Evolutionary conservation across 2,797 vertebrate genomes (phyloP).

Genomic region (Okamejei kenojei): DNA sequence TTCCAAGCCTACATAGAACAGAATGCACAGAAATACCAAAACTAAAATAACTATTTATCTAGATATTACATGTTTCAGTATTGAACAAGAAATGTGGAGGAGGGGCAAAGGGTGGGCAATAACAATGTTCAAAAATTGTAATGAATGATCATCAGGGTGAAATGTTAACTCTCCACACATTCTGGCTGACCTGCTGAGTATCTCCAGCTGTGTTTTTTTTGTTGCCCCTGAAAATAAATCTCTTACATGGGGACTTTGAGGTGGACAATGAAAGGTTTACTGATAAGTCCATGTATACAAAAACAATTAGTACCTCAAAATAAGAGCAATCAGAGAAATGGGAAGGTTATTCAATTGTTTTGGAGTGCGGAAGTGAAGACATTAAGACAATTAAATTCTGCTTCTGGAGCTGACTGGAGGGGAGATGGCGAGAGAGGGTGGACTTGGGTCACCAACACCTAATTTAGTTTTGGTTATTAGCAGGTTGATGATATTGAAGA

Average conservation of each 20-base stretch:
- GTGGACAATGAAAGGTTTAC: background rate
- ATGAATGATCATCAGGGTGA: too few species aligned
- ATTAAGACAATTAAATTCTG: background rate
- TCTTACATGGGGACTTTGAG: background rate
- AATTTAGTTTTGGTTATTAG: background rate
- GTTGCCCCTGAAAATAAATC: background rate
- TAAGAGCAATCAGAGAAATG: background rate
- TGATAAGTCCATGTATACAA: too few species aligned
- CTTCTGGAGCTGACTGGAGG: background rate
- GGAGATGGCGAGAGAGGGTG: background rate
- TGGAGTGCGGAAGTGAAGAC: background rate
- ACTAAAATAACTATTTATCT: background rate
- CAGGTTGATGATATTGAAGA: background rate
- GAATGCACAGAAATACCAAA: background rate
- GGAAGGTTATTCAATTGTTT: background rate
- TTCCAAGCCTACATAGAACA: background rate
- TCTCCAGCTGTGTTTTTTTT: too few species aligned
- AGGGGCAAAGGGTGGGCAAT: background rate
- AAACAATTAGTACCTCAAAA: too few species aligned
- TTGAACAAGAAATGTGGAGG: background rate
- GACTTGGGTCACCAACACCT: background rate
- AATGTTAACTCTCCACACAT: too few species aligned
- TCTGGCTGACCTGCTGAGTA: too few species aligned
- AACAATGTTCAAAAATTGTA: background rate
- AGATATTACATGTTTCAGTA: background rate